Base-by-base conservation (phyloP, 1,140 invertebrate genomes). In the Drosophila jambulina region DNA sequence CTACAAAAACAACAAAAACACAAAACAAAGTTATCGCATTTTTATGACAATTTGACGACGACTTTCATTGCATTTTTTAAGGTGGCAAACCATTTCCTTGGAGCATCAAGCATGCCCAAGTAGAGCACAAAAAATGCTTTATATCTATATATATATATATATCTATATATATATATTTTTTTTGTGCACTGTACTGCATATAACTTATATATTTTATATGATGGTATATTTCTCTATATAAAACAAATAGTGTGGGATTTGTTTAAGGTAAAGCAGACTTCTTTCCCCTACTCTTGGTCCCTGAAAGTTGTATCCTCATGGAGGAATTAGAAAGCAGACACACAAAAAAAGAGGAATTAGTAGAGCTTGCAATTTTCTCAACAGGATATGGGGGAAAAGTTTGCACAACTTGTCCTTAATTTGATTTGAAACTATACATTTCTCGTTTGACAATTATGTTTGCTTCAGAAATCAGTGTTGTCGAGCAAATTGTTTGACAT, bases 11-110 rank as follows among this genome's bases (percentile, higher is more conserved):
- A 68, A 51, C 17, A 64, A 49, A 13, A 57, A 79, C 78, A 79
- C 65, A 90, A 90, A 88, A 83, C 81, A 90, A 85, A 90, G 85
- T 90, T 90, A 90, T 90, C 85, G 86, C 82, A 91, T 85, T 90
- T 90, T 90, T 90, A 90, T 90, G 86, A 91, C 85, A 90, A 90
- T 90, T 91, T 90, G 86, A 91, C 81, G 86, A 90, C 86, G 82
- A 90, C 70, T 90, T 90, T 91, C 85, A 90, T 90, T 86, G 85
- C 85, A 79, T 69, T 91, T 90, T 91, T 85, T 64, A 85, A 85
- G 85, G 85, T 90, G 82, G 86, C 69, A 48, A 71, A 61, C 56
- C 68, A 75, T 84, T 81, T 69, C 62, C 74, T 59, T 53, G 32
- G 54, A 75, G 40, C 38, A 27, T 48, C 48, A 48, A 42, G 48